Base-by-base conservation (phyloP, 2,113 vertebrate species). In the Leucosticte australis region DNA sequence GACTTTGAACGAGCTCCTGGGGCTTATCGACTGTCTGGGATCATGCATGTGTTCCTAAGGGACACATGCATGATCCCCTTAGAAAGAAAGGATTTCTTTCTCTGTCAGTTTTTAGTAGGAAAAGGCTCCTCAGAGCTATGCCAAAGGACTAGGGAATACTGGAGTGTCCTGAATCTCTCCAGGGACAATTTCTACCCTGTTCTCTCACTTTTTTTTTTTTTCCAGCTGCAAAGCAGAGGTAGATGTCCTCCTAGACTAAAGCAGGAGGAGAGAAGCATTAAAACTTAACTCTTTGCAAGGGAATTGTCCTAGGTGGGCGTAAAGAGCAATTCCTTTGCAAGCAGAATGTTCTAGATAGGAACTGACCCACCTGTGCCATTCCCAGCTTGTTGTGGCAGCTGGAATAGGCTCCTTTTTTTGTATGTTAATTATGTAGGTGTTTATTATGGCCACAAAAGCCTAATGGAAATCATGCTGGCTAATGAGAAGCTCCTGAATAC, bases 401-500 rank as follows among this genome's bases (percentile, higher is more conserved):
- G 71, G 64, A 90, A 64, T 71, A 49, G 37, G 73, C 41, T 95
- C n/a, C 16, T 39, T 91, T 85, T 76, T 67, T 68, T 59, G 19
- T 42, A 55, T 86, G 71, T 78, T 92, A 93, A 89, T 96, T 94
- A 95, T 81, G 86, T 70, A 92, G 88, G 86, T 96, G 95, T 94
- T 96, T 95, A 96, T 94, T 96, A 88, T 0, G 4, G 76, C 53
- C 90, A 95, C 92, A 95, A 92, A 69, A 93, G 73, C 52, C 93
- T 94, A 90, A 95, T 95, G 92, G 92, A 86, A 97, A 95, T 90
- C 83, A 77, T 47, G 79, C 87, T 96, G 92, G 76, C 93, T 96
- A 97, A 96, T 94, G 82, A 93, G 94, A 78, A 92, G 60, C 90
- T 83, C 79, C 95, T 90, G 76, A 67, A 88, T 86, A 70, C 83